Conservation (phyloP, 2,888 invertebrate species). For the Coelogynopora nodosa region DNA sequence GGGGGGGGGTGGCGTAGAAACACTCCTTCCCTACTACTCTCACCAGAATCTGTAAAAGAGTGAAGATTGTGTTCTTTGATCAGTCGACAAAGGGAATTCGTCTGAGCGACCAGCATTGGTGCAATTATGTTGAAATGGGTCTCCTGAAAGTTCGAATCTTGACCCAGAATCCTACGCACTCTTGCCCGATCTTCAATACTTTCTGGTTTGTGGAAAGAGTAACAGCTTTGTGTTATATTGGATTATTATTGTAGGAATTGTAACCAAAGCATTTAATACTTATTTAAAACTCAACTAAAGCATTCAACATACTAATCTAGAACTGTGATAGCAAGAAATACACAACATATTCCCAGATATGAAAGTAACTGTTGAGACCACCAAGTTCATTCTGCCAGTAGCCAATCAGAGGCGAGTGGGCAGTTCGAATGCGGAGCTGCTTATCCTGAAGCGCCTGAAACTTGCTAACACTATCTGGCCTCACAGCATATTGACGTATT, state of each 20-base stretch:
- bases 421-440: constrained; percentile 52
- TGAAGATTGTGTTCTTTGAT: background rate
- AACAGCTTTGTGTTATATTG: too few relatives aligned
- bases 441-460: constrained; percentile 52
- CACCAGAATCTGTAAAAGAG: background rate
- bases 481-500: constrained; percentile 50
- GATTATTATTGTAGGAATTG: too few relatives aligned
- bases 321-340: too few relatives aligned
- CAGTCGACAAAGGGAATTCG: background rate
- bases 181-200: background rate
- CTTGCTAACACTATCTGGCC: constrained; percentile 49
- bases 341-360: constrained; percentile 62
- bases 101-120: background rate
- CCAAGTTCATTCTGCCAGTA: constrained; percentile 59
- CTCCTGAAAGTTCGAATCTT: background rate
- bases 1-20: too few relatives aligned
- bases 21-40: too few relatives aligned
- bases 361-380: constrained; percentile 57
- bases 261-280: too few relatives aligned
- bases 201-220: background rate
- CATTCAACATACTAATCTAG: too few relatives aligned
- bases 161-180: background rate
- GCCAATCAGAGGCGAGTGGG: constrained; percentile 55
- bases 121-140: background rate
- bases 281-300: too few relatives aligned